Evolutionary conservation across 2,888 invertebrate genomes (phyloP).

Genomic region (Galeruca laticollis): DNA sequence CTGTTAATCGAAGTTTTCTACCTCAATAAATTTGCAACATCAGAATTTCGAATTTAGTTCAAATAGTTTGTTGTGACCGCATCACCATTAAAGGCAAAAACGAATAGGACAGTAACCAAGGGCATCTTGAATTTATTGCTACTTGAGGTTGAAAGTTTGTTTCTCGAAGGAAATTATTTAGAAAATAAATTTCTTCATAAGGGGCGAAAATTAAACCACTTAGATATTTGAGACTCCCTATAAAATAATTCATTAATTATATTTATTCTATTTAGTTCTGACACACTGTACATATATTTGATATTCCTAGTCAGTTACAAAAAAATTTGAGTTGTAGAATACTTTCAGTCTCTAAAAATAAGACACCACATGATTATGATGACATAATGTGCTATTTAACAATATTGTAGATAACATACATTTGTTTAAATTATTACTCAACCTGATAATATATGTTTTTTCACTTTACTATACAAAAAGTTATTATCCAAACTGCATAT

Average conservation of each 20-base stretch:
- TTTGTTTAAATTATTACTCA: constrained; percentile 4
- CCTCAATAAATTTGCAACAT: not conserved
- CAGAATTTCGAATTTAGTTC: not conserved
- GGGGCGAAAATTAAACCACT: too few species aligned
- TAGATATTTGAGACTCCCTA: too few species aligned
- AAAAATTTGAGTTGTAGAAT: not conserved
- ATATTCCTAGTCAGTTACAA: not conserved
- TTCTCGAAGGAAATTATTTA: not conserved
- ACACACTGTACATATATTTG: not conserved
- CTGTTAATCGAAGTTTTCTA: too few species aligned
- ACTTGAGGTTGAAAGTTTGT: constrained; percentile 1
- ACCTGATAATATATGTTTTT: not conserved
- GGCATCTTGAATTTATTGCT: not conserved
- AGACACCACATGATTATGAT: not conserved
- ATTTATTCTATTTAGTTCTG: too few species aligned
- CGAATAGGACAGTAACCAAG: not conserved
- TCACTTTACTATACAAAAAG: too few species aligned
- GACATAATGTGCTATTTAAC: constrained; percentile 1
- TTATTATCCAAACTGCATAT: too few species aligned
- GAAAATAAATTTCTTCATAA: not conserved
- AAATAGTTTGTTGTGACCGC: not conserved
- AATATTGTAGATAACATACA: not conserved
- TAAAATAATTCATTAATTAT: too few species aligned
- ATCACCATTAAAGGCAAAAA: not conserved
- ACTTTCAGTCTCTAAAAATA: not conserved